A percentile compares a stretch with the other conserved stretches of the same genome.
Evolutionary conservation across 2,797 vertebrate species (phyloP).

Genomic region (Anas capensis): DNA sequence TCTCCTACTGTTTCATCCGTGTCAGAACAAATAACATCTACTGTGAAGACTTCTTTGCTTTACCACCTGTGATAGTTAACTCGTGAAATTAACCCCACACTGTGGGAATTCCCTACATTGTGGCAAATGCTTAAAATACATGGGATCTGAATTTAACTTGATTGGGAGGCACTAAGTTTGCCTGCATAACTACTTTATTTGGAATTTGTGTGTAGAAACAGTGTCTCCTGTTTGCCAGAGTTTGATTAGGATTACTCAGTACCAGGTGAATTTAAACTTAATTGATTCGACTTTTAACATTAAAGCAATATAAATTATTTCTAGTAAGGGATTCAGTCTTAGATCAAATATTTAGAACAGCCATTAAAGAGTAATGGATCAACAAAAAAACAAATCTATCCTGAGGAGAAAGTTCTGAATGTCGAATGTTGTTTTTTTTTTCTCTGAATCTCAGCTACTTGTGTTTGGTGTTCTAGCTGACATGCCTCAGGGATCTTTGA

Average conservation of each 20-base stretch:
- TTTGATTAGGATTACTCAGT: background rate
- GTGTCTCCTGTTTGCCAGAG: background rate
- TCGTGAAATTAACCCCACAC: background rate
- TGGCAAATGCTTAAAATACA: slow-evolving; percentile 1
- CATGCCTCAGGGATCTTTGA: background rate
- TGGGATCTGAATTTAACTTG: background rate
- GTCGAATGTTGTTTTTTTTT: background rate
- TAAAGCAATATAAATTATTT: background rate
- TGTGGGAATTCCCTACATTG: background rate
- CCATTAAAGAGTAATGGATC: background rate
- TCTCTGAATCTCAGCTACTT: background rate
- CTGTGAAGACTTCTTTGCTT: background rate
- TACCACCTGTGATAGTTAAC: background rate
- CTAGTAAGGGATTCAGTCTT: background rate
- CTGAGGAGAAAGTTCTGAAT: background rate
- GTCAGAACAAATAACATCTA: background rate
- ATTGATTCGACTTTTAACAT: background rate
- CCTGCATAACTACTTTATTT: background rate
- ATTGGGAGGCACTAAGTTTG: background rate
- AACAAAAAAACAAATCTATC: background rate
- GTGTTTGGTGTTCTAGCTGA: background rate
- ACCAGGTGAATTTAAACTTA: background rate
- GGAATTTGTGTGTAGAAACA: background rate
- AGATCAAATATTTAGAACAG: background rate
- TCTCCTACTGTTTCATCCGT: background rate